Evolutionary conservation across 2,113 vertebrate species (phyloP).

Genomic region (Pygathrix nemaeus): DNA sequence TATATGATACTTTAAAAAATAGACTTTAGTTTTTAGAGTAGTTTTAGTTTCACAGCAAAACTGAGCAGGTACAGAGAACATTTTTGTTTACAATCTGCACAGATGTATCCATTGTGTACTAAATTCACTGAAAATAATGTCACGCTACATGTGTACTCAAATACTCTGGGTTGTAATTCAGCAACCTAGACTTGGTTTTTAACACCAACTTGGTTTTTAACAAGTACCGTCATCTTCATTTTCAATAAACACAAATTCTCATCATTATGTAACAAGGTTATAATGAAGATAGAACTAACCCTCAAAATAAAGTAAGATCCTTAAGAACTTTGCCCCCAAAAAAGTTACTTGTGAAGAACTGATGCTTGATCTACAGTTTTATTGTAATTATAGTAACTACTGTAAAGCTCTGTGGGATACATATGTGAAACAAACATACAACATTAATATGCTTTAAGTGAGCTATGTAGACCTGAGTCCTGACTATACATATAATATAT

Average conservation of each 20-base stretch:
- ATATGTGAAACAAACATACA: neutral
- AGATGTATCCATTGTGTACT: neutral
- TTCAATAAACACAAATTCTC: neutral
- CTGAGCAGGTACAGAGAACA: neutral
- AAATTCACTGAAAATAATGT: neutral
- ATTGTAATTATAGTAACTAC: neutral
- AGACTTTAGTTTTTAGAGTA: neutral
- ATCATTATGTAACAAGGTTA: neutral
- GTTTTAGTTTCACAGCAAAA: neutral
- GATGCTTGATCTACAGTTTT: neutral
- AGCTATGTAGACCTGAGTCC: neutral
- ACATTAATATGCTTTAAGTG: neutral
- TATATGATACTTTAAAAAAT: neutral
- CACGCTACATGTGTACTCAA: neutral
- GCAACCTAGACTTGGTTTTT: neutral
- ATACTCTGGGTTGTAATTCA: neutral
- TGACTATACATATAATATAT: neutral
- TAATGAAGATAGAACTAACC: neutral
- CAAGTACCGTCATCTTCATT: neutral
- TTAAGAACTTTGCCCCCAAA: neutral
- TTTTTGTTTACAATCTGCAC: neutral
- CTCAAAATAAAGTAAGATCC: constrained; percentile 20
- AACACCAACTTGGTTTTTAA: neutral
- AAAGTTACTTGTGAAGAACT: neutral
- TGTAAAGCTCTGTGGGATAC: neutral